Evolutionary conservation across 2,797 vertebrate species (phyloP).

Genomic region (Adrianichthys oophorus): DNA sequence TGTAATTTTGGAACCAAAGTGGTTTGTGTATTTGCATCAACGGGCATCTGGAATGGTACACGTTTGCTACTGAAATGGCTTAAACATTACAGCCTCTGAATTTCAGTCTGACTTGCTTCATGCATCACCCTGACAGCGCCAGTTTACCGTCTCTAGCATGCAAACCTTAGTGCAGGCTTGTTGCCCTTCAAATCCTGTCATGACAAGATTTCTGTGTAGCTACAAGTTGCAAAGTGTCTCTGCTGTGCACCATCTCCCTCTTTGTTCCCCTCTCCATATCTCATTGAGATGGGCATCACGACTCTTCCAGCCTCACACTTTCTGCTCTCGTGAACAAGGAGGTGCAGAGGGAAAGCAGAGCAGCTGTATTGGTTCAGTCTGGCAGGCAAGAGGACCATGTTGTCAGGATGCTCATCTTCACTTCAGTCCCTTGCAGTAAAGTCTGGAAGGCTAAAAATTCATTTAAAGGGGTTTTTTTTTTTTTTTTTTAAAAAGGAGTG

Average conservation of each 20-base stretch:
- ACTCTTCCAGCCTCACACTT: conserved; percentile 56
- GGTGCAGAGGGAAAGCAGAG: conserved; percentile 56
- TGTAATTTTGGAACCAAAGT: no score
- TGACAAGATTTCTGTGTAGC: conserved; percentile 30
- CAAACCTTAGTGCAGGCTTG: conserved; percentile 1
- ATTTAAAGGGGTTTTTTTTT: no score
- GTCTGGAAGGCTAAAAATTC: conserved; percentile 19
- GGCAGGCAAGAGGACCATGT: conserved; percentile 9
- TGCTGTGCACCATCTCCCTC: conserved; percentile 35
- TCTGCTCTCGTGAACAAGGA: conserved; percentile 70
- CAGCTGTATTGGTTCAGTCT: conserved; percentile 32
- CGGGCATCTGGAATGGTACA: no score
- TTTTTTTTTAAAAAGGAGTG: no score
- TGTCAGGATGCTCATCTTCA: conserved; percentile 36
- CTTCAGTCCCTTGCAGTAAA: conserved; percentile 24
- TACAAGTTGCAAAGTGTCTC: conserved; percentile 42
- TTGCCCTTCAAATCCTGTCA: conserved; percentile 14
- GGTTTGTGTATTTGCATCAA: no score
- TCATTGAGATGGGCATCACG: conserved; percentile 75
- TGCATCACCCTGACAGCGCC: neutral
- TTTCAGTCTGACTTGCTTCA: neutral
- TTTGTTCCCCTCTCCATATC: conserved; percentile 30
- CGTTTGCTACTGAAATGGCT: no score
- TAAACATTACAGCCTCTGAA: no score
- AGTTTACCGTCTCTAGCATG: neutral